A percentile compares a stretch with the other conserved stretches of the same genome.
phyloP scores from a whole-genome alignment of 1,140 invertebrate genomes.

The Diachasma alloeum region DNA sequence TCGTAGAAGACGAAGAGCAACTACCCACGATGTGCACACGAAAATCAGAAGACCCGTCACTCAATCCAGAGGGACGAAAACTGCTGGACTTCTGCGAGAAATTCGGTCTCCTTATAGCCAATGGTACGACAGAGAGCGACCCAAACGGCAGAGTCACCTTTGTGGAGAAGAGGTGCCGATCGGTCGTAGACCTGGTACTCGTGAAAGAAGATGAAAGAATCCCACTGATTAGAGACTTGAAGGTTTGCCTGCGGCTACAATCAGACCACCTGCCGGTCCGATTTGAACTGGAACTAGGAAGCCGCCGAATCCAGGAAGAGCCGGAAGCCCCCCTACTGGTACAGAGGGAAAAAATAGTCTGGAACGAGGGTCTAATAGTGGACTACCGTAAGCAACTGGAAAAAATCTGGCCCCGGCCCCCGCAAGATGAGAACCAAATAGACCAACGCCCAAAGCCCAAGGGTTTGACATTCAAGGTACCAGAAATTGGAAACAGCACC shows the following conservation, averaged over 20 bases:
- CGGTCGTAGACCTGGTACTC: background rate
- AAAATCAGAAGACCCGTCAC: background rate
- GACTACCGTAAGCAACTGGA: background rate
- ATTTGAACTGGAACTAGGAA: background rate
- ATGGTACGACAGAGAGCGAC: background rate
- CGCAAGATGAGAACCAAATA: background rate
- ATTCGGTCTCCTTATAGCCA: background rate
- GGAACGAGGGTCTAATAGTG: background rate
- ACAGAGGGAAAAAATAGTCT: background rate
- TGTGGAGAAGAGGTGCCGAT: background rate
- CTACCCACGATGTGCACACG: background rate
- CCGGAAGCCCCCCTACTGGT: background rate
- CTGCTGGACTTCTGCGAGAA: background rate
- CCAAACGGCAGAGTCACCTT: background rate
- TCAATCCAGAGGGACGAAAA: conserved; percentile 19
- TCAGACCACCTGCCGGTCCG: conserved; percentile 14
- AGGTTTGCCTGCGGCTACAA: background rate
- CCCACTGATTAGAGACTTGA: background rate
- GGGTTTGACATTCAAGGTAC: background rate
- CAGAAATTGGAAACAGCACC: background rate
- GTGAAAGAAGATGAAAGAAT: background rate
- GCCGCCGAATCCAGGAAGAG: background rate
- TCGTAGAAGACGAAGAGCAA: background rate
- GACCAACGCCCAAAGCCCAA: background rate
- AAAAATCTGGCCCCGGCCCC: background rate